Evolutionary conservation across 2,888 invertebrate genomes (phyloP), one percentile per base, ranked within the genome.

Genomic region (Sepiola atlantica): DNA sequence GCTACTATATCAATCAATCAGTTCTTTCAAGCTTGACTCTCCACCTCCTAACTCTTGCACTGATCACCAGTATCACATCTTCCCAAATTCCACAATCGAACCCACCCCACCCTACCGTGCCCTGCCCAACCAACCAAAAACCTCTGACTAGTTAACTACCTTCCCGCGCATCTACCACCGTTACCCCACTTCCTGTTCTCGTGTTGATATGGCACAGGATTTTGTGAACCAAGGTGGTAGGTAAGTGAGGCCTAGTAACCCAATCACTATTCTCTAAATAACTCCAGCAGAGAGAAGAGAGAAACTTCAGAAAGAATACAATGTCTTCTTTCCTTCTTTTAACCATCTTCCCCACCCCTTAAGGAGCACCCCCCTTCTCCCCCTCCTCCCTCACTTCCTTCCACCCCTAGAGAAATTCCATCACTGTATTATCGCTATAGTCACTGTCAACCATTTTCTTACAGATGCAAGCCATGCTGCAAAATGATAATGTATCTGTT

Each of bases 201-300:
- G n/a, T 32, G 77, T 32, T 77, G 77, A 77, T 77, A 77, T 77
- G 77, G 77, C 16, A 77, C n/a, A 77, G 77, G 77, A 77, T 77
- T 77, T 77, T 77, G n/a, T 77, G 77, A 14, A 77, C 77, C 77
- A 77, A n/a, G 77, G n/a, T 77, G 77, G 77, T 77, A 32, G 77
- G 18, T n/a, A 77, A 77, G 16, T 77, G 77, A 77, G 77, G 77
- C 77, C n/a, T 32, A 77, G 77, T 77, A 77, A 77, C 77, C 77
- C 77, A 77, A 77, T 77, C 77, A 77, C 77, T 77, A n/a, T 32
- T 77, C 77, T 77, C n/a, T 77, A 77, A 77, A 77, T 77, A 77
- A 77, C 77, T 32, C 77, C 77, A 77, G 18, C 77, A 77, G 21
- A 77, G n/a, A 77, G 32, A 77, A 77, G 77, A 77, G 77, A 77